Conservation (phyloP, 2,888 invertebrate species). For the Coremacera marginata region DNA sequence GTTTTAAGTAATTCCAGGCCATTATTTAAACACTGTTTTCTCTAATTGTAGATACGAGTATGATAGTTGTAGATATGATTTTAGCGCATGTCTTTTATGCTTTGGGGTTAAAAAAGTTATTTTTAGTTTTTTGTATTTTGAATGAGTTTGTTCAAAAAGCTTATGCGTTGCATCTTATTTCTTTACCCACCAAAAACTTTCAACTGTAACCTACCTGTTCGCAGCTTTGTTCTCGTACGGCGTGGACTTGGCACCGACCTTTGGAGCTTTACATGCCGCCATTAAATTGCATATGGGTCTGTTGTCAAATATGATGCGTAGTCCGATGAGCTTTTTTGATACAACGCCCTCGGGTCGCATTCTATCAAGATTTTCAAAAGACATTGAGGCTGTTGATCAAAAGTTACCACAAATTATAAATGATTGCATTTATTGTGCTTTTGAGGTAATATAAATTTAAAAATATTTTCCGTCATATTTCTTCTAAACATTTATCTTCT, state of each 20-base stretch:
- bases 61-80: not conserved
- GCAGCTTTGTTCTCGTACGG: constrained; percentile 78
- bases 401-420: constrained; percentile 69
- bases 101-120: not conserved
- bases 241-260: constrained; percentile 77
- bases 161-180: not conserved
- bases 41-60: too few relatives aligned
- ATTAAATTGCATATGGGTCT: constrained; percentile 67
- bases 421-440: constrained; percentile 73
- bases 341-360: constrained; percentile 76
- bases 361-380: constrained; percentile 72
- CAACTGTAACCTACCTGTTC: constrained; percentile 49
- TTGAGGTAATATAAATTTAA: constrained; percentile 70
- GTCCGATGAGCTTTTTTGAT: constrained; percentile 74
- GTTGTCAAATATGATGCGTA: constrained; percentile 70
- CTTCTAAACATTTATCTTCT: not conserved
- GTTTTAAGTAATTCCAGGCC: constrained; percentile 50
- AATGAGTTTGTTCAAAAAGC: not conserved
- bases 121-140: constrained; percentile 13
- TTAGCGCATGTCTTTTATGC: constrained; percentile 12
- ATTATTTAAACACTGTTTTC: not conserved
- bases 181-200: not conserved
- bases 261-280: constrained; percentile 71
- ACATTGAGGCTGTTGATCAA: constrained; percentile 69
- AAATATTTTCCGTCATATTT: not conserved